A percentile compares a stretch with the other conserved stretches of the same genome.
Conservation (phyloP, 2,888 invertebrate genomes). For the Nymphalis urticae region DNA sequence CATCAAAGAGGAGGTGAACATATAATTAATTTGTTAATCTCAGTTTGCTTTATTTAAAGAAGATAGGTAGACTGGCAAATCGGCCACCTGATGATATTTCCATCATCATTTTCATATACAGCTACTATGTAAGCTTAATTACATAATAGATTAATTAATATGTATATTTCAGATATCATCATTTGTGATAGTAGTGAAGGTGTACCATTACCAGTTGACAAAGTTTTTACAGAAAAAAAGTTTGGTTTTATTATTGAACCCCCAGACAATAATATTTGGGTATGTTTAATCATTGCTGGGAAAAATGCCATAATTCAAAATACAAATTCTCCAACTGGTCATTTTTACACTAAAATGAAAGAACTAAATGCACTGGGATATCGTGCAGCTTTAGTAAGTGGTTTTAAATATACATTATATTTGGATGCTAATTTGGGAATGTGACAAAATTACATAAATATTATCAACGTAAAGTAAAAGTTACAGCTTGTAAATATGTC, state of each 20-base stretch:
- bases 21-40: neutral
- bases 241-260: constrained; percentile 69
- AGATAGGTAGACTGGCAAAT: neutral
- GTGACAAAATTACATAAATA: too few species aligned
- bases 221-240: constrained; percentile 70
- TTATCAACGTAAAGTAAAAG: too few species aligned
- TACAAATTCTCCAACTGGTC: constrained; percentile 78
- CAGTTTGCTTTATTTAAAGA: too few species aligned
- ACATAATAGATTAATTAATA: neutral
- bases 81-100: too few species aligned
- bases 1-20: constrained; percentile 82
- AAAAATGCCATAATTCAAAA: constrained; percentile 83
- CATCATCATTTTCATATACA: neutral
- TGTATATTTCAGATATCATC: constrained; percentile 78
- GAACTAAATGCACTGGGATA: constrained; percentile 84
- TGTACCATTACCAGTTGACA: constrained; percentile 70
- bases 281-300: constrained; percentile 81
- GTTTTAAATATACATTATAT: constrained; percentile 6
- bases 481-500: too few species aligned
- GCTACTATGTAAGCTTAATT: too few species aligned
- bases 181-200: constrained; percentile 80
- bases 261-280: constrained; percentile 73
- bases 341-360: constrained; percentile 81
- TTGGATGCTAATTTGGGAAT: too few species aligned
- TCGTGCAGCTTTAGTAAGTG: constrained; percentile 78